phyloP scores from a whole-genome alignment of 2,888 invertebrate species.

The Meganola albula region DNA sequence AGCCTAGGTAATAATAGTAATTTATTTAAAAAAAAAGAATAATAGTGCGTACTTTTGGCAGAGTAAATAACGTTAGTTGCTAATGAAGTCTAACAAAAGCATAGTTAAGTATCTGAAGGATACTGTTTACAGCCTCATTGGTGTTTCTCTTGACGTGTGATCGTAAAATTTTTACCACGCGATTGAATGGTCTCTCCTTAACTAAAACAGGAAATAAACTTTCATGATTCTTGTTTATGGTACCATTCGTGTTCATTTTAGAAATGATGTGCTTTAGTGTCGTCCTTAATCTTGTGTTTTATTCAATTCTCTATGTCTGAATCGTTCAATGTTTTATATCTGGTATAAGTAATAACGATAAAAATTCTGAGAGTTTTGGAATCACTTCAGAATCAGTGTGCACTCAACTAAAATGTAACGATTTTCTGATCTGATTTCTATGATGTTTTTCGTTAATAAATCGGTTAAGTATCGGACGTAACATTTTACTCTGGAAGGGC shows the following conservation, averaged over 20 bases:
- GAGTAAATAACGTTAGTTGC: slow-evolving; percentile 55
- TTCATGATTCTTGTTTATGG: slow-evolving; percentile 71
- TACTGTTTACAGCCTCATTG: slow-evolving; percentile 72
- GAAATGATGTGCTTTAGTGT: slow-evolving; percentile 63
- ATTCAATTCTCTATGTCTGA: slow-evolving; percentile 16
- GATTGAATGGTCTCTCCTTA: slow-evolving; percentile 73
- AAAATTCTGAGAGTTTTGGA: too few relatives aligned
- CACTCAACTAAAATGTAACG: too few relatives aligned
- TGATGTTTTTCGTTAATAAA: slow-evolving; percentile 31
- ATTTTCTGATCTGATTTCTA: slow-evolving; percentile 22
- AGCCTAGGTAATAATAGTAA: slow-evolving; percentile 12
- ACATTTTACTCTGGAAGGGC: slow-evolving; percentile 40
- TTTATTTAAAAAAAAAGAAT: slow-evolving; percentile 31
- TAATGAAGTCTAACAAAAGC: slow-evolving; percentile 69
- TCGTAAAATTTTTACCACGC: slow-evolving; percentile 73
- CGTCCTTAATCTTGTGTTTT: slow-evolving; percentile 43
- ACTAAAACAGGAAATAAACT: slow-evolving; percentile 74
- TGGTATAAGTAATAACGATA: too few relatives aligned
- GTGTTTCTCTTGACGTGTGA: slow-evolving; percentile 74
- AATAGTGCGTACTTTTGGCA: slow-evolving; percentile 29
- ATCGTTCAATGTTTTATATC: too few relatives aligned
- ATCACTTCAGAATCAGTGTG: too few relatives aligned
- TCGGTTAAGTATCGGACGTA: slow-evolving; percentile 30
- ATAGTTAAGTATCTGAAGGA: slow-evolving; percentile 57
- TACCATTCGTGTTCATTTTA: slow-evolving; percentile 72